Evolutionary conservation across 2,113 vertebrate genomes (phyloP).

Genomic region (Peromyscus leucopus): DNA sequence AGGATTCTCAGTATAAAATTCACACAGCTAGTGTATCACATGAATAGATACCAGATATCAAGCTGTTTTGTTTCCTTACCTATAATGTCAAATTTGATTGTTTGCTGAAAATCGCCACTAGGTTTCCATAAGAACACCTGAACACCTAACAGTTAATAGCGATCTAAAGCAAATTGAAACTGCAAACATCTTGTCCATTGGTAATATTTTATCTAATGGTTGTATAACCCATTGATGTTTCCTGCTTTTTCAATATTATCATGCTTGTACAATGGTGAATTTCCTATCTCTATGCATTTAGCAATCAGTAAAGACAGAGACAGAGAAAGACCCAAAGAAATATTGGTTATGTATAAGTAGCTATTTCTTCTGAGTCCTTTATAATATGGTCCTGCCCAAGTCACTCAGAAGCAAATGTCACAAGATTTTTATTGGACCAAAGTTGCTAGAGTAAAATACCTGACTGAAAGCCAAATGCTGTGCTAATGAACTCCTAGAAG

Average conservation of each 20-base stretch:
- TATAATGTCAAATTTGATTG: not conserved
- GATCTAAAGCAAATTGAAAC: not conserved
- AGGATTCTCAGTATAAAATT: not conserved
- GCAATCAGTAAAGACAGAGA: not conserved
- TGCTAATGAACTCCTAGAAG: not conserved
- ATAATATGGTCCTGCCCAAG: not conserved
- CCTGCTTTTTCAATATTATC: not conserved
- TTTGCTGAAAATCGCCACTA: not conserved
- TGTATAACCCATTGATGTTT: not conserved
- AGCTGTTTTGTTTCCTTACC: not conserved
- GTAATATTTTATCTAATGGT: not conserved
- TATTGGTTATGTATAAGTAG: not conserved
- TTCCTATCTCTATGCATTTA: slow-evolving; percentile 9
- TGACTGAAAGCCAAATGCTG: not conserved
- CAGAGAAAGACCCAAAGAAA: not conserved
- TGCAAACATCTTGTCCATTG: not conserved
- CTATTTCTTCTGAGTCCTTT: not conserved
- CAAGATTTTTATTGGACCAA: not conserved
- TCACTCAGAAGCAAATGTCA: not conserved
- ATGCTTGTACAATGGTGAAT: not conserved
- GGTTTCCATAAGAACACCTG: not conserved
- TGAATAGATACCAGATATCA: not conserved
- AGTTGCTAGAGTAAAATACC: not conserved
- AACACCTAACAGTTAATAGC: not conserved
- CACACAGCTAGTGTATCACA: not conserved